Base-by-base conservation (phyloP, 2,113 vertebrate species). In the Leptosomus discolor region DNA sequence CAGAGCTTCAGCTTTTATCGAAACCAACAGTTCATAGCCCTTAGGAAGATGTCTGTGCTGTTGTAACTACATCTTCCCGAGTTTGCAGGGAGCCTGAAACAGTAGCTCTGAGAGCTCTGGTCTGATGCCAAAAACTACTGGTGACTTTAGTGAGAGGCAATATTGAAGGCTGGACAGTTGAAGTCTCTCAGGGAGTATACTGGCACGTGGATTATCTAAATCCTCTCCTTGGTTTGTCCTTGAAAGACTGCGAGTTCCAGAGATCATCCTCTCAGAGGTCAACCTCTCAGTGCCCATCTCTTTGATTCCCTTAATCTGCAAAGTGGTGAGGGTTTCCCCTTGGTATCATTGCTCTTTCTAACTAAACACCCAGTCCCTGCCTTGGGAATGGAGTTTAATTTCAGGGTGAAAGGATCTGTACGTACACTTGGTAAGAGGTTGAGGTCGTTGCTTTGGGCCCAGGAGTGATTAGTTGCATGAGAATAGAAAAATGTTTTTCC, bases 401-500 rank as follows among this genome's bases (percentile, higher is more conserved):
- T 71, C 26, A 32, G 76, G 37, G 41, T 85, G 85, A 86, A 84
- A 67, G 61, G 53, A 94, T 1, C 84, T 37, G 21, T 54, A 14
- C 1, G 0, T 74, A 8, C 37, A 24, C 58, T 82, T 60, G 20
- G 30, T 83, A 41, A 51, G 80, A 89, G 68, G 51, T 8, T 80
- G 83, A 85, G 34, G 36, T 82, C 76, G 80, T 86, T n/a, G 46
- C 57, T 82, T 94, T 96, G 88, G 64, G 29, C 30, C 30, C 92
- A 88, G 90, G 79, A 92, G 82, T 68, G 68, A 58, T 88, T 82
- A 71, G 56, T 79, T 95, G 83, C 69, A 61, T 69, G 92, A 96
- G 92, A 88, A n/a, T 7, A 92, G 46, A 92, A 88, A 93, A 96
- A 92, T 88, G 87, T 67, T 97, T 95, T 95, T 92, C 90, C 85